These are phyloP conservation scores for Abscondita cerata DNA, from an alignment of 2,888 invertebrate species.

Conservation along the genomic window DNA sequence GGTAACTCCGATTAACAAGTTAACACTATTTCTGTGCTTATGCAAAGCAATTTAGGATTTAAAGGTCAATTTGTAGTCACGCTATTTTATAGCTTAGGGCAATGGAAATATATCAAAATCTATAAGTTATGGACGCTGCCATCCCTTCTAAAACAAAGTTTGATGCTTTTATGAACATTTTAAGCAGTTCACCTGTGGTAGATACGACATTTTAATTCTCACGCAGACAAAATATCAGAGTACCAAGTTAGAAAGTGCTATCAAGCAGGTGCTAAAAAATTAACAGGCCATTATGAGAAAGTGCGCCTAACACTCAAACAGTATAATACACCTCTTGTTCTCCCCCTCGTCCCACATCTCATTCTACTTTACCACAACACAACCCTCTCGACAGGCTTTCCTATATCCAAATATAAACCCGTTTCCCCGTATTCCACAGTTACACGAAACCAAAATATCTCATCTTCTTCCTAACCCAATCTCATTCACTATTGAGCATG, in stretches of 20 bases:
- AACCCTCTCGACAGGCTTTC: slow-evolving; percentile 31
- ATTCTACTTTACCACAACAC: slow-evolving; percentile 22
- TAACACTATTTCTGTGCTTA: too few species aligned
- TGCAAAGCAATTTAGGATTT: not conserved
- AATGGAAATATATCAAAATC: not conserved
- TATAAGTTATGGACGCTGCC: slow-evolving; percentile 1
- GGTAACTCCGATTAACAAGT: not conserved
- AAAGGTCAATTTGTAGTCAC: not conserved
- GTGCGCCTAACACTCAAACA: slow-evolving; percentile 45
- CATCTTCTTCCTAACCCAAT: slow-evolving; percentile 29
- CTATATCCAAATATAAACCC: slow-evolving; percentile 27
- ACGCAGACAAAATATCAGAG: slow-evolving; percentile 26
- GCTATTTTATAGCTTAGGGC: not conserved
- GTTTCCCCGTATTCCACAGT: slow-evolving; percentile 19
- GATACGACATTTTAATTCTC: slow-evolving; percentile 28
- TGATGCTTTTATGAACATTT: slow-evolving; percentile 17
- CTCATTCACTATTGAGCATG: slow-evolving; percentile 27
- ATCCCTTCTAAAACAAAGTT: not conserved
- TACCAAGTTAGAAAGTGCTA: slow-evolving; percentile 48
- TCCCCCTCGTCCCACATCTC: not conserved
- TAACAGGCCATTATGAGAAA: slow-evolving; percentile 54
- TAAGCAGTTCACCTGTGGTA: slow-evolving; percentile 21
- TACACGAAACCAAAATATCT: slow-evolving; percentile 26
- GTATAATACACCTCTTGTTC: slow-evolving; percentile 24
- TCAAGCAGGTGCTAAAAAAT: slow-evolving; percentile 53